phyloP scores from a whole-genome alignment of 2,888 invertebrate species.

The Leptarthrus brevirostris region DNA sequence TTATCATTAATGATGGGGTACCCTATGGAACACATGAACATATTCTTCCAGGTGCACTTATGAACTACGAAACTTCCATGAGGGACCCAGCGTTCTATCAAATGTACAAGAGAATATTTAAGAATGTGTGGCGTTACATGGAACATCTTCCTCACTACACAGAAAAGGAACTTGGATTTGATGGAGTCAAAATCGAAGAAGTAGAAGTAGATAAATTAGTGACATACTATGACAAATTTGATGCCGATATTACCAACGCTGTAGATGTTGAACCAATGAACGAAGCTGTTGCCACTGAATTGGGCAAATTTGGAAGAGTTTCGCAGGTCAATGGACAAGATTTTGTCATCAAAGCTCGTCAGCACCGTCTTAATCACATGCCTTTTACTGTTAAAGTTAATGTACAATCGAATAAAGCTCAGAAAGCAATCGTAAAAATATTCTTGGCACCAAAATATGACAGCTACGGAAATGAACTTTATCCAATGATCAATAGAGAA shows the following conservation, averaged over 20 bases:
- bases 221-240: constrained; percentile 77
- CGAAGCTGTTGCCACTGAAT: constrained; percentile 60
- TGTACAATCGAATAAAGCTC: constrained; percentile 71
- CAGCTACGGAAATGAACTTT: constrained; percentile 68
- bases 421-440: constrained; percentile 73
- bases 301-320: constrained; percentile 62
- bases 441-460: constrained; percentile 80
- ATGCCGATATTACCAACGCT: constrained; percentile 71
- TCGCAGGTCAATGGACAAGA: constrained; percentile 63
- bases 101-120: constrained; percentile 73
- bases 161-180: constrained; percentile 72
- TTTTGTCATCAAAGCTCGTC: constrained; percentile 70
- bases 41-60: constrained; percentile 67
- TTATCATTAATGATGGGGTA: constrained; percentile 69
- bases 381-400: constrained; percentile 73
- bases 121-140: constrained; percentile 71
- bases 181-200: constrained; percentile 74
- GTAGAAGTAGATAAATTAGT: constrained; percentile 74
- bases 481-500: constrained; percentile 72
- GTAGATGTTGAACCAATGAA: constrained; percentile 66
- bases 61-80: constrained; percentile 74
- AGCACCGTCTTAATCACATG: constrained; percentile 74
- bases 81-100: constrained; percentile 81
- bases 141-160: constrained; percentile 73
- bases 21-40: constrained; percentile 60